Conservation (phyloP, 2,113 vertebrate genomes). For the Calyptommatus sinebrachiatus region DNA sequence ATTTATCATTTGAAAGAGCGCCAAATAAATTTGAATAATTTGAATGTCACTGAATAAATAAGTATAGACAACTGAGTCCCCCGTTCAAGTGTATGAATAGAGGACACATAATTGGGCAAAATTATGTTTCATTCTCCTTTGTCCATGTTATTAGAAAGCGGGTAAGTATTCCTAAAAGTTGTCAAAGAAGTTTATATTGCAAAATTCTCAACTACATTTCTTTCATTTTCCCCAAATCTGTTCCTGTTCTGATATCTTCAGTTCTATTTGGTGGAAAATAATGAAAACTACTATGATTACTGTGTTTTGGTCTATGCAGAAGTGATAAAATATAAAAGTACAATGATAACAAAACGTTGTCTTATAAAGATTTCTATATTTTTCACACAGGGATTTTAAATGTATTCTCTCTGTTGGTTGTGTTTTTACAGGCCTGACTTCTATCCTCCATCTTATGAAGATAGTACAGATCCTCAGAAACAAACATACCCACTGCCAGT, state of each 20-base stretch:
- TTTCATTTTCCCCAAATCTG: no score
- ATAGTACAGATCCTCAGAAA: conserved; percentile 63
- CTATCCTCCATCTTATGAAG: conserved; percentile 81
- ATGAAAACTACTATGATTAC: not conserved
- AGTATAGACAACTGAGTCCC: not conserved
- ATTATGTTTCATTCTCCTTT: not conserved
- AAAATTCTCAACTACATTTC: not conserved
- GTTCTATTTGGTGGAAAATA: not conserved
- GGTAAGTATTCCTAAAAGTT: not conserved
- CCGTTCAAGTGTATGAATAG: not conserved
- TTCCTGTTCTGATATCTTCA: no score
- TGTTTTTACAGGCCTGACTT: conserved; percentile 71
- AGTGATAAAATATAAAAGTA: no score
- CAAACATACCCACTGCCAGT: conserved; percentile 3
- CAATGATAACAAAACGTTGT: not conserved
- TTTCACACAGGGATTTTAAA: not conserved
- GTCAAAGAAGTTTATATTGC: not conserved
- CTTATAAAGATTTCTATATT: not conserved
- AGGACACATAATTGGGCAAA: not conserved
- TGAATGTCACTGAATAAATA: not conserved
- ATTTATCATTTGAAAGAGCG: conserved; percentile 29
- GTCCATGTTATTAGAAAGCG: not conserved
- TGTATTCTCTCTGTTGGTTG: conserved; percentile 7
- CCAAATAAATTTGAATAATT: no score
- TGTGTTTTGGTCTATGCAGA: not conserved